Conservation (phyloP, 2,797 vertebrate species). For the Valencia hispanica region DNA sequence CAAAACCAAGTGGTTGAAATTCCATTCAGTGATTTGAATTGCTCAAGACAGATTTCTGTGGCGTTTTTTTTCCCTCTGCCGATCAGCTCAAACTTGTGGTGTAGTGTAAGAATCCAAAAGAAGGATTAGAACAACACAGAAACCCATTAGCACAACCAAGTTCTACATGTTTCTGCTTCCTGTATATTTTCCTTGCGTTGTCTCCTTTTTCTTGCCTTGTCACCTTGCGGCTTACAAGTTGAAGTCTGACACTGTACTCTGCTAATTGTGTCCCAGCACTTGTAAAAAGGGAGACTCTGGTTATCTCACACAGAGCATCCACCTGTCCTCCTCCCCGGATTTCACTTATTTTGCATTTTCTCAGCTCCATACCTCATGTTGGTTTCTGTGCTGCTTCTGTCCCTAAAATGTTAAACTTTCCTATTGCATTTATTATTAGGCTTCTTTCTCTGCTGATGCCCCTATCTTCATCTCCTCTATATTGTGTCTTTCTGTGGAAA, state of each 20-base stretch:
- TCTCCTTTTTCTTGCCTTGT: constrained; percentile 13
- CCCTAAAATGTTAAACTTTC: not conserved
- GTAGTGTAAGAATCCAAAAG: constrained; percentile 16
- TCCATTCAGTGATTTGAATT: constrained; percentile 19
- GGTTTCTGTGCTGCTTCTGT: constrained; percentile 15
- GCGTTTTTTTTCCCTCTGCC: not conserved
- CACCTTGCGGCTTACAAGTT: constrained; percentile 22
- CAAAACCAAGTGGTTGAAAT: constrained; percentile 30
- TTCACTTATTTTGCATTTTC: constrained; percentile 11
- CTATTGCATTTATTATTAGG: not conserved
- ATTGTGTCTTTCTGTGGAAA: not conserved
- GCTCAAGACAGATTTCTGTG: not conserved
- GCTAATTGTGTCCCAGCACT: constrained; percentile 27
- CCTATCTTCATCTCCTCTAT: not conserved
- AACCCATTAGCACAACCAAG: constrained; percentile 8
- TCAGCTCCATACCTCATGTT: constrained; percentile 9
- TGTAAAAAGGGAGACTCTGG: constrained; percentile 24
- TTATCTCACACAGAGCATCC: constrained; percentile 39
- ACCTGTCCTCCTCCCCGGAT: constrained; percentile 23
- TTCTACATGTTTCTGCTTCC: constrained; percentile 30
- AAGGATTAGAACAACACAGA: constrained; percentile 1
- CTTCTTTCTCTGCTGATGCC: not conserved
- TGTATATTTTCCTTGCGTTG: constrained; percentile 7
- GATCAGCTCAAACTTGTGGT: constrained; percentile 5
- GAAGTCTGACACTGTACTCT: constrained; percentile 36